Base-by-base conservation (phyloP, 2,888 invertebrate genomes). In the Ptychoptera contaminata region DNA sequence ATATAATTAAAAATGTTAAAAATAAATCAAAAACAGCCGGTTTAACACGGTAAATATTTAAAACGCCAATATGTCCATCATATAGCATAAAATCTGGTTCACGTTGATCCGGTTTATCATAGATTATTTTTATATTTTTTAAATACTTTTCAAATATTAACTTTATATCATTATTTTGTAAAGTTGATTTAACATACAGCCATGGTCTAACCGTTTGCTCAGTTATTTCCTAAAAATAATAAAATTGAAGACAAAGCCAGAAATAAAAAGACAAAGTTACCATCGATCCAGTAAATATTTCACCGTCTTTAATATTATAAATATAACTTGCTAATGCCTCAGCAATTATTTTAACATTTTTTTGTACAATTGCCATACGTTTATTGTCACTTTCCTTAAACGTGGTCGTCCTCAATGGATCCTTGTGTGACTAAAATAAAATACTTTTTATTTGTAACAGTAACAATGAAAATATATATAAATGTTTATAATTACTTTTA, bases 11-110 rank as follows among this genome's bases (percentile, higher is more conserved):
- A 47, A 86, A 64, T 1, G 94, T 93, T 11, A 97, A 73, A 54
- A 97, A 82, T 55, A 98, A 77, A 72, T 98, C 97, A 69, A 97
- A 97, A 46, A 96, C 82, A 9, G 97, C 97, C 49, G 97, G 97
- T 62, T 97, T 97, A 7, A 96, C 94, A 63, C 91, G 88, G 65
- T 94, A 94, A 8, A 93, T 82, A 64, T 83, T 83, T 52, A 96
- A 73, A 23, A 70, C 73, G 29, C 86, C 82, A 51, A 77, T 75
- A 1, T 84, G 79, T 36, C 83, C 79, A 52, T 86, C 82, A 62
- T 93, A 96, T 53, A 96, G 81, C 54, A 86, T 77, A 67, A 86
- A 90, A 59, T 96, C 94, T 0, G 94, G 93, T 60, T 96, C 96
- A 15, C 92, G 72, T 56, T 79, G 81, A 63, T 91, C 91, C 0